These are phyloP conservation scores for Sinocyclocheilus anophthalmus DNA, from an alignment of 2,113 vertebrate genomes.

Conservation along the genomic window DNA sequence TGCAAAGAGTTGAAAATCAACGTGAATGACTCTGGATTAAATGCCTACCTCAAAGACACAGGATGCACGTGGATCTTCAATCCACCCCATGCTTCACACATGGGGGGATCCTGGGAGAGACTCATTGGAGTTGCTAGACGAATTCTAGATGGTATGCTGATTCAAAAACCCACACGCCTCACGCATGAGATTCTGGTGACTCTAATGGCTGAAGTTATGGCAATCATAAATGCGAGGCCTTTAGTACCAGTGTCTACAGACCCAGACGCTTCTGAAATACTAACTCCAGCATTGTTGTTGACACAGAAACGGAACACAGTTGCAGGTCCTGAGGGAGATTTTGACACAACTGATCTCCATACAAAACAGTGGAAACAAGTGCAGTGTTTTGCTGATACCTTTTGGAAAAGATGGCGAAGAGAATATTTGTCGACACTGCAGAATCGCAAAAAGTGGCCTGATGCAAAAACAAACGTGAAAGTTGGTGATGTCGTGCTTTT, in stretches of 20 bases:
- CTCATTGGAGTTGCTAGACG: not conserved
- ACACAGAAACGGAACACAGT: not conserved
- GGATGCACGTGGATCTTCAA: not conserved
- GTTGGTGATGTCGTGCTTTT: no score
- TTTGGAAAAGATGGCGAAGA: no score
- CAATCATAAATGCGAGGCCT: not conserved
- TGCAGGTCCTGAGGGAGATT: not conserved
- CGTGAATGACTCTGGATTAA: not conserved
- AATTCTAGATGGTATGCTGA: not conserved
- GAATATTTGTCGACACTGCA: no score
- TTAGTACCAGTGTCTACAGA: not conserved
- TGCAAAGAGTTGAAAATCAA: no score
- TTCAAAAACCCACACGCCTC: no score
- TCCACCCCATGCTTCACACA: constrained; percentile 2
- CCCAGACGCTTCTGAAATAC: not conserved
- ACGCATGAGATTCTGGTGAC: not conserved
- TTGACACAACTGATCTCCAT: not conserved
- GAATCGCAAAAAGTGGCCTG: no score
- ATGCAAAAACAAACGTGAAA: no score
- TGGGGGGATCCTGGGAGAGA: constrained; percentile 14
- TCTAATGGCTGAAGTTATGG: not conserved
- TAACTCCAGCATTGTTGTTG: constrained; percentile 8
- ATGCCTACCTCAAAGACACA: not conserved
- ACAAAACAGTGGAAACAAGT: no score
- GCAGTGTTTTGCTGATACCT: no score